Evolutionary conservation across 2,888 invertebrate species (phyloP).

Genomic region (Coleophora deauratella): DNA sequence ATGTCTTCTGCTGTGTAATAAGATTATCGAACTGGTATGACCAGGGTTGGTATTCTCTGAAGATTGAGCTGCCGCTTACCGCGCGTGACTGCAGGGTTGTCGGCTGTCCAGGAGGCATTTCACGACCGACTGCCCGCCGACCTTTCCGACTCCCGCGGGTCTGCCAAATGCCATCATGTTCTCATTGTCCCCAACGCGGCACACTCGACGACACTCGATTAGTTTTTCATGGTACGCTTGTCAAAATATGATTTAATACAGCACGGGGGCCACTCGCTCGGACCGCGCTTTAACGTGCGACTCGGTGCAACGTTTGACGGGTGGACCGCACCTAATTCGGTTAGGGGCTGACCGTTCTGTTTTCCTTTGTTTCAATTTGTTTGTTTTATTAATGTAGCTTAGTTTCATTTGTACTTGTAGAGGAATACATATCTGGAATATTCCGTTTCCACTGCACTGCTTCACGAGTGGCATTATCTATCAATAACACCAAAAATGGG

Average conservation of each 20-base stretch:
- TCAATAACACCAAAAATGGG: conserved; percentile 67
- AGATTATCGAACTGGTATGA: no score
- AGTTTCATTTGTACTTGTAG: no score
- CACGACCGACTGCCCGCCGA: conserved; percentile 60
- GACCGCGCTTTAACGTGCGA: conserved; percentile 59
- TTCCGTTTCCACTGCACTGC: conserved; percentile 10
- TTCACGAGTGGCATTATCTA: conserved; percentile 55
- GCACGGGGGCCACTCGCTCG: conserved; percentile 44
- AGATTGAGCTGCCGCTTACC: no score
- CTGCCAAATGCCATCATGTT: conserved; percentile 66
- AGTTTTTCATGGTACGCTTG: conserved; percentile 74
- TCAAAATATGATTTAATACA: conserved; percentile 72
- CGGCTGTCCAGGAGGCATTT: conserved; percentile 58
- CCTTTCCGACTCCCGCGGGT: conserved; percentile 62
- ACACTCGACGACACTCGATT: conserved; percentile 69
- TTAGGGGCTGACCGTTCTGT: conserved; percentile 17
- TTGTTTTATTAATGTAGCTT: no score
- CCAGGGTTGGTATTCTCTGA: no score
- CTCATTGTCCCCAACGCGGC: conserved; percentile 55
- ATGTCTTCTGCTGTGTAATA: no score
- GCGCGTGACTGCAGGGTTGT: conserved; percentile 23
- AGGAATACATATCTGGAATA: no score
- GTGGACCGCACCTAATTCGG: conserved; percentile 26
- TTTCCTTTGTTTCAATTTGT: neutral
- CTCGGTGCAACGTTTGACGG: conserved; percentile 37